These are phyloP conservation scores for Ctenomys sociabilis DNA, from an alignment of 2,113 vertebrate genomes.

Conservation along the genomic window DNA sequence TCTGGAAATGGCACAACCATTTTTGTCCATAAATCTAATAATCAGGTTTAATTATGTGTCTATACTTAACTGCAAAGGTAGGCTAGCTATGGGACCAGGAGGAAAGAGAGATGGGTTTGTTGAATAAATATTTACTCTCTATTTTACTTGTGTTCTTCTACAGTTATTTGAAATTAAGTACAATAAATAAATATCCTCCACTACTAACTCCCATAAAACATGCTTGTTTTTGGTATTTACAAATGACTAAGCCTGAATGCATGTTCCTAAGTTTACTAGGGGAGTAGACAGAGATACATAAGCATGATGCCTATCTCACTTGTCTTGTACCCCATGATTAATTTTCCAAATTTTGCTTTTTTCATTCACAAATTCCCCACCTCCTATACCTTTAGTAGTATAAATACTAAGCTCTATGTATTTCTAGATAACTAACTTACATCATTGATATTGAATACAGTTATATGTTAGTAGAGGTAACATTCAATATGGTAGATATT, in stretches of 20 bases:
- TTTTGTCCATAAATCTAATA: neutral
- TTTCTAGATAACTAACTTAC: neutral
- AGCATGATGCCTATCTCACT: neutral
- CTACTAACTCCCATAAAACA: neutral
- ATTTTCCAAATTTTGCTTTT: neutral
- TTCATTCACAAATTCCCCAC: neutral
- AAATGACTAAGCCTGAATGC: neutral
- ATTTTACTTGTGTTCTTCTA: neutral
- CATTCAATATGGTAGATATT: neutral
- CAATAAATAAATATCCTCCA: neutral
- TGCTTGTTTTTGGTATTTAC: neutral
- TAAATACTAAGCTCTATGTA: neutral
- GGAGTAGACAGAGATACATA: neutral
- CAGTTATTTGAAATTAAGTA: slow-evolving; percentile 42
- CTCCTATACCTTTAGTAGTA: neutral
- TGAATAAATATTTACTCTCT: neutral
- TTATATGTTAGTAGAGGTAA: neutral
- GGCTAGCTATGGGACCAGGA: neutral
- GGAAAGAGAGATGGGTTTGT: neutral
- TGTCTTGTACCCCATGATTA: neutral
- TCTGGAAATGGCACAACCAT: neutral
- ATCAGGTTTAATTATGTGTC: neutral
- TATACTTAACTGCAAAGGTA: neutral
- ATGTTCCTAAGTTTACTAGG: neutral
- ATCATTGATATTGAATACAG: neutral